Conservation (phyloP, 2,888 invertebrate species). For the Spialia ferax region DNA sequence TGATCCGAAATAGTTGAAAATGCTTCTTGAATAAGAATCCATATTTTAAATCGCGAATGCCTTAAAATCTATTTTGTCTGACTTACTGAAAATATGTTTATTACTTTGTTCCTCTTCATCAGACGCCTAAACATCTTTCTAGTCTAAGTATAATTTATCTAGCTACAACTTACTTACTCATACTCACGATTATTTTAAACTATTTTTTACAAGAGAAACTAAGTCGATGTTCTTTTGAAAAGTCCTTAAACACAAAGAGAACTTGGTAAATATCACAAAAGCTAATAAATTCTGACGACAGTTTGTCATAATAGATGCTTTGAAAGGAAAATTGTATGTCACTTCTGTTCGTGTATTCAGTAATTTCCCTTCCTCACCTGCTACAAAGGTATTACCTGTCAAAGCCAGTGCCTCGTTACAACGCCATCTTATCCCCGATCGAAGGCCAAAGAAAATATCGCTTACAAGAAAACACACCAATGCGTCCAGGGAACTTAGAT, state of each 20-base stretch:
- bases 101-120: too few species aligned
- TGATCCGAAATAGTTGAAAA: slow-evolving; percentile 5
- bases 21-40: not conserved
- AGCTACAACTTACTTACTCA: too few species aligned
- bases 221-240: too few species aligned
- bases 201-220: too few species aligned
- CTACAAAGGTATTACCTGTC: slow-evolving; percentile 73
- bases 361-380: slow-evolving; percentile 57
- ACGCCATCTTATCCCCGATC: slow-evolving; percentile 59
- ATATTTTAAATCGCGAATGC: too few species aligned
- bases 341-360: not conserved
- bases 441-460: slow-evolving; percentile 69
- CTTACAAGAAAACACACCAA: slow-evolving; percentile 64
- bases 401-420: slow-evolving; percentile 67
- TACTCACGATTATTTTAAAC: too few species aligned
- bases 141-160: too few species aligned
- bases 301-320: not conserved
- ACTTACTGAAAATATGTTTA: too few species aligned
- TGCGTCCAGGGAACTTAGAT: slow-evolving; percentile 56
- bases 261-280: not conserved
- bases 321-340: not conserved
- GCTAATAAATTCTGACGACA: not conserved
- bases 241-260: not conserved
- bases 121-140: too few species aligned
- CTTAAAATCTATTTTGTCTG: too few species aligned